A percentile compares a stretch with the other conserved stretches of the same genome.
phyloP scores from a whole-genome alignment of 2,888 invertebrate species.

The Globia sparganii region DNA sequence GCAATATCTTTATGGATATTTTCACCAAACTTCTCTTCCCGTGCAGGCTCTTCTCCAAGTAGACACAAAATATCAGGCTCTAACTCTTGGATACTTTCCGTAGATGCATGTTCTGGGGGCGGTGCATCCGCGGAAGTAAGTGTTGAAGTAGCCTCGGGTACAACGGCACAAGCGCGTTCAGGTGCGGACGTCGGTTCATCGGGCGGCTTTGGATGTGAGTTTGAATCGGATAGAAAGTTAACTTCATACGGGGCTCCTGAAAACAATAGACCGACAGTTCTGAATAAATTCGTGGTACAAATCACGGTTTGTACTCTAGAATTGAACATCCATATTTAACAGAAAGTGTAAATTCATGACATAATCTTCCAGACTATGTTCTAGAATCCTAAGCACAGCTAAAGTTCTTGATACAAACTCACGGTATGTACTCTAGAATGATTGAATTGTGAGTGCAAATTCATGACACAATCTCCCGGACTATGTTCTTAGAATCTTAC shows the following conservation, averaged over 20 bases:
- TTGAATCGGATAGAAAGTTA: neutral
- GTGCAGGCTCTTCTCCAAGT: slow-evolving; percentile 11
- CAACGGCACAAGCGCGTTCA: neutral
- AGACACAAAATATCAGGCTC: slow-evolving; percentile 20
- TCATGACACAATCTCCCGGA: too few species aligned
- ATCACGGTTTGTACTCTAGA: slow-evolving; percentile 3
- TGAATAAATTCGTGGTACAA: neutral
- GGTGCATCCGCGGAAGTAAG: neutral
- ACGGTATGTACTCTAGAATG: slow-evolving; percentile 1
- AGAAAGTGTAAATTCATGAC: neutral
- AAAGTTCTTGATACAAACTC: slow-evolving; percentile 6
- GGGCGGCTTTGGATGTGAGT: neutral
- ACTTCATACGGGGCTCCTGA: slow-evolving; percentile 4
- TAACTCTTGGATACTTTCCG: slow-evolving; percentile 4
- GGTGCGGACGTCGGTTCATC: neutral
- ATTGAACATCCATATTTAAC: neutral
- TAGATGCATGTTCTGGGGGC: neutral
- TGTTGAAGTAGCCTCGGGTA: neutral
- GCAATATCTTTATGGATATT: slow-evolving; percentile 18
- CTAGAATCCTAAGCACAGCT: neutral
- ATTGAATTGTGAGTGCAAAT: too few species aligned
- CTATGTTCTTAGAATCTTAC: too few species aligned
- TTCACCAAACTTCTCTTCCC: slow-evolving; percentile 3
- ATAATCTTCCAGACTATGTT: slow-evolving; percentile 2
- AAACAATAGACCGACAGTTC: neutral